Evolutionary conservation across 2,797 vertebrate genomes (phyloP), one percentile per base, ranked within the genome.

Genomic region (Helostoma temminkii): DNA sequence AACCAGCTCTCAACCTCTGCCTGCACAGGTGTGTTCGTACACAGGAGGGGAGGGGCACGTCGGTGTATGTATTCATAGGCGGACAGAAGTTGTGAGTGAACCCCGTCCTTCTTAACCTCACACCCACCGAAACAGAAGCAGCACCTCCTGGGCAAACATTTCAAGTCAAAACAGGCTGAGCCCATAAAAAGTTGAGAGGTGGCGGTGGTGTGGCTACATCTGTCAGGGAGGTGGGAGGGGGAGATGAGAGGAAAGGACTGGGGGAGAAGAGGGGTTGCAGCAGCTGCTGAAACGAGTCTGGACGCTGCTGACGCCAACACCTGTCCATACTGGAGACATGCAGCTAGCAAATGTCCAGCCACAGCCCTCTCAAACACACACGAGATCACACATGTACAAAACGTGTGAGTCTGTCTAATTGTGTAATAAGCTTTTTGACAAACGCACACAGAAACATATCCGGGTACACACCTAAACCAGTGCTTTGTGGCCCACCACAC

Each of bases 91-190:
- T 58, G n/a, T 60, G 30, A 34, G 42, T 69, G 56, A 30, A 50
- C 61, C 57, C 63, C 56, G 22, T 53, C 76, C 69, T 54, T 65
- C 76, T 50, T 41, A 43, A 41, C 32, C 4, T 16, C 67, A 34
- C 60, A 39, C 30, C 30, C 43, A 43, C 72, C 76, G 70, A 81
- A 84, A 87, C 84, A 90, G 88, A 83, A 66, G 72, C 53, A 83
- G 78, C 71, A 59, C 91, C 91, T 93, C 87, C 90, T 93, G 93
- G 93, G 89, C 92, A 95, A 94, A 95, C 94, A 94, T 94, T 95
- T 94, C 92, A 93, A 93, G 92, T 94, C 91, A 92, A 94, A 94
- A 94, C 93, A 93, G 89, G 80, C 82, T 37, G 77, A 82, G 82
- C 84, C 91, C 90, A 94, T 94, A 94, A 94, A 95, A 91, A 89